Evolutionary conservation across 1,140 invertebrate genomes (phyloP).

Genomic region (Lucilia cuprina): DNA sequence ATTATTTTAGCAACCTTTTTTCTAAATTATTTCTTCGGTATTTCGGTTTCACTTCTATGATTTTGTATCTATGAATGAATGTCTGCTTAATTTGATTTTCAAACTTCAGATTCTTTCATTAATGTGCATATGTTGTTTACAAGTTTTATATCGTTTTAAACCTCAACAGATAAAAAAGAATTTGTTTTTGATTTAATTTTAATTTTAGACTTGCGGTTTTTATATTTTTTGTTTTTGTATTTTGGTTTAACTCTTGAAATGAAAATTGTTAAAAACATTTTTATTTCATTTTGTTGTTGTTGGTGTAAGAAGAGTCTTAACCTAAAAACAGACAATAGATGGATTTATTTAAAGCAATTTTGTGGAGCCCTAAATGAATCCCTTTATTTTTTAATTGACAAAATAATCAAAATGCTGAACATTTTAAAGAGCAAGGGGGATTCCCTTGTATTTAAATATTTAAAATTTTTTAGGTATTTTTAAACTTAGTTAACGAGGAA

Average conservation of each 20-base stretch:
- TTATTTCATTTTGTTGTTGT: background rate
- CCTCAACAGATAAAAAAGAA: too few species aligned
- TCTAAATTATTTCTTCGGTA: background rate
- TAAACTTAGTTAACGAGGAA: too few species aligned
- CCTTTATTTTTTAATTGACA: too few species aligned
- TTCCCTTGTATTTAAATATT: too few species aligned
- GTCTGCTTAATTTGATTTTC: constrained; percentile 1
- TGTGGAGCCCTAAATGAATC: too few species aligned
- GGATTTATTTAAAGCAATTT: background rate
- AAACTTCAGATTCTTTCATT: background rate
- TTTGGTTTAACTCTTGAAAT: background rate
- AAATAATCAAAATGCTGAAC: too few species aligned
- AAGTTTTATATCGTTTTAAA: background rate
- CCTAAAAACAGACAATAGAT: background rate
- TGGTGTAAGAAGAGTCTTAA: background rate
- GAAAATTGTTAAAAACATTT: background rate
- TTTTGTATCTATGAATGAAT: background rate
- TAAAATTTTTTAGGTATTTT: too few species aligned
- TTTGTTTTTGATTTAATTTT: background rate
- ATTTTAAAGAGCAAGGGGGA: too few species aligned
- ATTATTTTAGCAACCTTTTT: constrained; percentile 15
- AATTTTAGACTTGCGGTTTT: background rate
- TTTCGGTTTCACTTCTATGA: background rate
- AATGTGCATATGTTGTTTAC: background rate
- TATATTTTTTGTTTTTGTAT: background rate